Percentiles rank a stretch among this genome's conserved stretches.
phyloP scores from a whole-genome alignment of 2,797 vertebrate genomes.

The Platalea minor region DNA sequence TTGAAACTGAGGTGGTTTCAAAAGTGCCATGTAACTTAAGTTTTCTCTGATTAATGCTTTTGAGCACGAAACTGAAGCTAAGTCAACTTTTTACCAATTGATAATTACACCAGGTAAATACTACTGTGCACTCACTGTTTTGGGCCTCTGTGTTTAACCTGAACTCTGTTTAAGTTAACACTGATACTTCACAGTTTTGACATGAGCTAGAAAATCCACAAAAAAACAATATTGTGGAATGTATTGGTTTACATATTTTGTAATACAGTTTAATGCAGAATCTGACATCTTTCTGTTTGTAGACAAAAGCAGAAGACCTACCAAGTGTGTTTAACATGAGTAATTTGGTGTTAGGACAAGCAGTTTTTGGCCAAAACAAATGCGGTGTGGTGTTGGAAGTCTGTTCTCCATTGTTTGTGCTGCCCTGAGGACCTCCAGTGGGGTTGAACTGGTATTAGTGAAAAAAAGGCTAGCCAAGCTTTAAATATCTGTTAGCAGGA shows the following conservation, averaged over 20 bases:
- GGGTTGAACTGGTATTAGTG: background rate
- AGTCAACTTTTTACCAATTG: background rate
- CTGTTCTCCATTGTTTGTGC: slow-evolving; percentile 2
- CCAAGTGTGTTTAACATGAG: background rate
- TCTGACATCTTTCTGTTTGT: background rate
- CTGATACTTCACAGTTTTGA: background rate
- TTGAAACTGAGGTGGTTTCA: background rate
- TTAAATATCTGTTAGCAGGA: slow-evolving; percentile 39
- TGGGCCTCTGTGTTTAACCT: background rate
- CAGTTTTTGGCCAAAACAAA: background rate
- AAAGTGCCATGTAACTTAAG: background rate
- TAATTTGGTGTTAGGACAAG: slow-evolving; percentile 47
- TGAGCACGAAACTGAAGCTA: background rate
- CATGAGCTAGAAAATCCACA: background rate
- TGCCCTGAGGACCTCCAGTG: slow-evolving; percentile 42
- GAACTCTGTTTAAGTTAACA: background rate
- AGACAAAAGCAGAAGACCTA: slow-evolving; percentile 23
- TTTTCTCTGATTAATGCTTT: slow-evolving; percentile 6
- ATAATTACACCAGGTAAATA: background rate
- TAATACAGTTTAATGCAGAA: background rate
- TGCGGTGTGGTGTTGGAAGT: background rate
- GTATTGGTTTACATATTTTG: background rate
- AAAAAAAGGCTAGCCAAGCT: background rate
- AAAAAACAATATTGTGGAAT: background rate
- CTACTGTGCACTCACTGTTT: background rate